Conservation (phyloP, 2,113 vertebrate genomes). For the Brachypteracias leptosomus region DNA sequence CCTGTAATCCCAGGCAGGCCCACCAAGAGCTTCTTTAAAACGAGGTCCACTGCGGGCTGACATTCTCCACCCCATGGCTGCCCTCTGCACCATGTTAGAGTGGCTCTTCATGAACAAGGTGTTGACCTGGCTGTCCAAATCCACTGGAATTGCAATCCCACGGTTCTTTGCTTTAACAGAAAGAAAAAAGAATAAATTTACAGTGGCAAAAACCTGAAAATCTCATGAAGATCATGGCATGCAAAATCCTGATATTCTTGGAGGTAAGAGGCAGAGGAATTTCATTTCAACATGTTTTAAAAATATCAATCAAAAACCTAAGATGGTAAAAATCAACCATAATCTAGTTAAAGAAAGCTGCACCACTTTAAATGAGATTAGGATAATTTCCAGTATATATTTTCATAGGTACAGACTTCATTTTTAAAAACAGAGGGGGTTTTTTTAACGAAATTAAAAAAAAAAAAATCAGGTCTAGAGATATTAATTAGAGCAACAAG, state of each 20-base stretch:
- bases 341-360: neutral
- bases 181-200: neutral
- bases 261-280: neutral
- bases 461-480: neutral
- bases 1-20: conserved; percentile 88
- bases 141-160: conserved; percentile 93
- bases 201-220: neutral
- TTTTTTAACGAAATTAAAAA: too few species aligned
- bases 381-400: neutral
- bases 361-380: neutral
- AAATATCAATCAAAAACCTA: neutral
- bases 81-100: conserved; percentile 91
- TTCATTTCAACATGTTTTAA: neutral
- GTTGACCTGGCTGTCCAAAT: conserved; percentile 95
- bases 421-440: neutral
- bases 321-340: neutral
- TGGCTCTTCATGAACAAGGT: conserved; percentile 91
- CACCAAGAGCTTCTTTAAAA: conserved; percentile 87
- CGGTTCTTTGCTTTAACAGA: conserved; percentile 85
- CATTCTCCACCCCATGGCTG: conserved; percentile 92
- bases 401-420: neutral
- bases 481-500: neutral
- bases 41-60: conserved; percentile 88
- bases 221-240: neutral
- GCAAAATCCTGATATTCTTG: neutral